Evolutionary conservation across 2,888 invertebrate species (phyloP), one percentile per base, ranked within the genome.

Genomic region (Chrysomela aeneicollis): DNA sequence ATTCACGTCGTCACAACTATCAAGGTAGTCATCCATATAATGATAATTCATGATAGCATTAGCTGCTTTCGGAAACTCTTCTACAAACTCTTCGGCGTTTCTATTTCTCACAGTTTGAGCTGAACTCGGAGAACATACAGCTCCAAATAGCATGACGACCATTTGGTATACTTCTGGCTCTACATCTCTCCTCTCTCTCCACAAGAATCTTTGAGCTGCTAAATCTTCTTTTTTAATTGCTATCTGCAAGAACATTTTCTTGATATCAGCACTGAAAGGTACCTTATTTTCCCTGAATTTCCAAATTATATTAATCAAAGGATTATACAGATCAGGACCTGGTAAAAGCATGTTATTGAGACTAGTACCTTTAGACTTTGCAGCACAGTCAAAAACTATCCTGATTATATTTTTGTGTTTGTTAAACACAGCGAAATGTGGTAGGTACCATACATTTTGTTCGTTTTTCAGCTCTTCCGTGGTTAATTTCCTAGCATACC

Each of bases 21-120:
- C 58, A 6, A 58, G 17, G 10, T 58, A 58, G 17, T 58, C 58
- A 58, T 58, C 58, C 12, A 58, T 35, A n/a, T 52, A 52, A 52
- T 47, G 49, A 15, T 47, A n/a, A 1, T 47, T 21, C 6, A 19
- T 15, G 10, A 47, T n/a, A 8, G 49, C 37, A 17, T 18, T 37
- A 5, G 42, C 55, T 35, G 55, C 55, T 37, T 42, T 19, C 8
- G 52, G 52, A 30, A 9, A 52, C 2, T 2, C 12, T 8, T 3
- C 1, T 8, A 2, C 18, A 19, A 19, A 18, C 37, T 37, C 35
- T 19, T 37, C 37, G 0, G 37, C 55, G 19, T 37, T n/a, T n/a
- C n/a, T n/a, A n/a, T n/a, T n/a, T n/a, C n/a, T n/a, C n/a, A n/a
- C n/a, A n/a, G n/a, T n/a, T 55, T 55, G 55, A 3, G 55, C 55